Base-by-base conservation (phyloP, 1,140 invertebrate genomes). In the Papilio machaon region DNA sequence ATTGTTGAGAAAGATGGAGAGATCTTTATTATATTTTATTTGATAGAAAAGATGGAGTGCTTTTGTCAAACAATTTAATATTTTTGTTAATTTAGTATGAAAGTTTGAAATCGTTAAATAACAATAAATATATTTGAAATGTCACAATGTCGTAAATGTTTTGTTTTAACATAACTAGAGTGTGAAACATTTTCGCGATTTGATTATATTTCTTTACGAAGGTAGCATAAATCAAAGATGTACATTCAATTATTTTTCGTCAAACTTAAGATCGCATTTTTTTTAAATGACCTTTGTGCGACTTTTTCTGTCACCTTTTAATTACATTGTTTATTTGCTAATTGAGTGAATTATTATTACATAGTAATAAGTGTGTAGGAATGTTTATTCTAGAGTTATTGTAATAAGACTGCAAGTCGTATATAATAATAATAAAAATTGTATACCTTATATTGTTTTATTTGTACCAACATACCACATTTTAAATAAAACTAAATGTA, bases 351-450 rank as follows among this genome's bases (percentile, higher is more conserved):
- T 35, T 38, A 38, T 54, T 17, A 54, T 35, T 70, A 64, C 23
- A 64, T 35, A 64, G 60, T 30, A 64, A 70, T 78, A 58, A 78
- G 54, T 58, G 54, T 38, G 76, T 78, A 78, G 76, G 52, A 38
- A 78, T 54, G 74, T 76, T 76, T 54, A 54, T 78, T 78, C 17
- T 60, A 58, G 76, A 58, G 9, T 78, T 43, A 64, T 43, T 38
- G 52, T 78, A 78, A 58, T 76, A 78, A 78, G 76, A 78, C 54
- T 78, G 52, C 35, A 78, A 78, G 76, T 78, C 52, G 74, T 78
- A 19, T 78, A 64, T 58, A 35, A 43, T 60, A 52, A 19, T 52
- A 78, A 60, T 77, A 77, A 58, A 78, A 54, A 60, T 15, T 78
- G 52, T 77, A 78, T 60, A 78, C 23, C 76, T 60, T 23, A 35